These are phyloP conservation scores for Petrophora chlorosata DNA, from an alignment of 2,888 invertebrate species.

Conservation along the genomic window DNA sequence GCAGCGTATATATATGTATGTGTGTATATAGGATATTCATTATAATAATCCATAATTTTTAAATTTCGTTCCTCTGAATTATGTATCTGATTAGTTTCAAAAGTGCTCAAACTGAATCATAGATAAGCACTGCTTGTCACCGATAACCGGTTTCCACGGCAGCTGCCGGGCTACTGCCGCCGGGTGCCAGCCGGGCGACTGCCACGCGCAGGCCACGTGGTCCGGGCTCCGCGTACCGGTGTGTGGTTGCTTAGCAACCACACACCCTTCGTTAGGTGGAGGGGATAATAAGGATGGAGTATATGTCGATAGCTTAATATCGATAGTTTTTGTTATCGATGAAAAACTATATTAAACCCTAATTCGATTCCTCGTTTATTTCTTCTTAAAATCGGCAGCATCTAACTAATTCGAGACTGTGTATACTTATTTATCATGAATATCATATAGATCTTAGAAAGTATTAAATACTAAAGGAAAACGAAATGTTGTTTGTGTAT, in stretches of 20 bases:
- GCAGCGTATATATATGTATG: too few species aligned
- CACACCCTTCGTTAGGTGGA: slow-evolving; percentile 29
- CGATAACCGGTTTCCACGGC: not conserved
- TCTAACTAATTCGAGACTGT: too few species aligned
- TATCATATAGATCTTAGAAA: too few species aligned
- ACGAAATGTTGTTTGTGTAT: too few species aligned
- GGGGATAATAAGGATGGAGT: slow-evolving; percentile 37
- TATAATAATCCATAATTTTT: too few species aligned
- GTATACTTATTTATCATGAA: too few species aligned
- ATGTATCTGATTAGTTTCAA: too few species aligned
- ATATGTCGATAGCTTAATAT: slow-evolving; percentile 39
- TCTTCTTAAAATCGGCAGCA: not conserved
- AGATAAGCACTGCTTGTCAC: too few species aligned
- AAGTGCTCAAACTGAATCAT: too few species aligned
- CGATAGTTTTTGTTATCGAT: slow-evolving; percentile 45
- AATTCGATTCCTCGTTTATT: not conserved
- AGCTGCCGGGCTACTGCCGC: slow-evolving; percentile 17
- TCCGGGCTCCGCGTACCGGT: slow-evolving; percentile 50
- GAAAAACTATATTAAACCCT: not conserved
- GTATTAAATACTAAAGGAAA: too few species aligned
- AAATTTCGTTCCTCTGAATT: too few species aligned
- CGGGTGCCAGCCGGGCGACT: not conserved
- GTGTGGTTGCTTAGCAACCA: slow-evolving; percentile 59
- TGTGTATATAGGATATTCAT: too few species aligned
- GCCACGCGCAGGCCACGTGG: slow-evolving; percentile 21